These are phyloP conservation scores for Aethes cnicana DNA, from an alignment of 2,888 invertebrate species.

Conservation along the genomic window DNA sequence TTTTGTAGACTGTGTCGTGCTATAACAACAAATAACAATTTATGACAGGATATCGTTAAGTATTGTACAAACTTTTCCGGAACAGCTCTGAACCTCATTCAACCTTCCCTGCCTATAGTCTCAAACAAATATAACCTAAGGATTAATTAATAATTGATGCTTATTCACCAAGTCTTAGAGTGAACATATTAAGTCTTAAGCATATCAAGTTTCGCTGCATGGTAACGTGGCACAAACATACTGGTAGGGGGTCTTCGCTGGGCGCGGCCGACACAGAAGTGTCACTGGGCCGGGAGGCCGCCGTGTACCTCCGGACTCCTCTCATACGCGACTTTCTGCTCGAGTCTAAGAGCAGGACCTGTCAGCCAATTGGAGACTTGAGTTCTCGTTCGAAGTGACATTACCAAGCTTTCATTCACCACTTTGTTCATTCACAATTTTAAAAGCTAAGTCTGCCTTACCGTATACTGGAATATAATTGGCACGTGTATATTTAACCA, in stretches of 20 bases:
- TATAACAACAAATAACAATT: background rate
- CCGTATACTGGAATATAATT: no score
- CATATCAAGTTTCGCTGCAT: slow-evolving; percentile 54
- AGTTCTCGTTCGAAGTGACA: slow-evolving; percentile 35
- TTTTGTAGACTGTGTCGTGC: no score
- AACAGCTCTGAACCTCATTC: no score
- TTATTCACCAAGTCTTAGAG: background rate
- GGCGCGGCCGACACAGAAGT: slow-evolving; percentile 76
- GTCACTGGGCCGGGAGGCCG: slow-evolving; percentile 75
- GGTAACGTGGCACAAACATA: slow-evolving; percentile 69
- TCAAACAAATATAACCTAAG: no score
- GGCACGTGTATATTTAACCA: no score
- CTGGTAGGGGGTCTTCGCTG: slow-evolving; percentile 78
- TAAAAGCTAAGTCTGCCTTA: no score
- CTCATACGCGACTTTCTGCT: slow-evolving; percentile 73
- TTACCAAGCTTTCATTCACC: slow-evolving; percentile 32
- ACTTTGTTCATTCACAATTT: no score
- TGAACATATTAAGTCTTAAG: background rate
- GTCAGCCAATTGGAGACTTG: slow-evolving; percentile 70
- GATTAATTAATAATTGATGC: no score
- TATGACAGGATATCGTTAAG: no score
- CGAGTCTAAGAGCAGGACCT: slow-evolving; percentile 81
- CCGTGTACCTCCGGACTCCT: slow-evolving; percentile 70
- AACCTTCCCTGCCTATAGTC: no score
- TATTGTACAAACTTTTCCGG: no score